These are phyloP conservation scores for Monoplex corrugatus DNA, from an alignment of 2,888 invertebrate species.

Conservation along the genomic window DNA sequence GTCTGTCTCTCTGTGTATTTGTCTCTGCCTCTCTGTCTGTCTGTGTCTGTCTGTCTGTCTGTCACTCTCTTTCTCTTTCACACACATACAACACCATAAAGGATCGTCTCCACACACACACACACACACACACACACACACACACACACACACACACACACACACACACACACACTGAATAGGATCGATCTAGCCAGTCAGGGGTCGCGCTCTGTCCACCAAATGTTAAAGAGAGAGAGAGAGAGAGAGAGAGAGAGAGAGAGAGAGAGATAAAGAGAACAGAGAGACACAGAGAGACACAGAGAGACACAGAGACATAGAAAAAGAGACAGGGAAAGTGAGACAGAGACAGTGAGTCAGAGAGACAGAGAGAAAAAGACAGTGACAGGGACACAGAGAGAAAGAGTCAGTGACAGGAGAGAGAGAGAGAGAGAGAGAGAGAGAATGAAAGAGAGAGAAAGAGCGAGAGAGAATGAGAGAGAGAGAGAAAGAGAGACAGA, in stretches of 20 bases:
- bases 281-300: neutral
- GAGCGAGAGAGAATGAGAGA: no score
- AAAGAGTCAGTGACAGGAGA: no score
- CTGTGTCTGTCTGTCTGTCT: neutral
- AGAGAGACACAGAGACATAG: neutral
- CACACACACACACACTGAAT: neutral
- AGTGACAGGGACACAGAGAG: no score
- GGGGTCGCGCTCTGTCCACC: no score
- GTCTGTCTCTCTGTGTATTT: neutral
- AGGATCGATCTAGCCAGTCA: no score
- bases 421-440: no score
- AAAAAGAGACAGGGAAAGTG: neutral
- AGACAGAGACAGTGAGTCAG: no score
- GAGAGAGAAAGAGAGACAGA: no score
- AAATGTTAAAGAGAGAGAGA: neutral
- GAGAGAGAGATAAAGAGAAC: neutral
- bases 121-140: conserved; percentile 1
- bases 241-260: neutral
- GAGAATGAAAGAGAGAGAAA: neutral
- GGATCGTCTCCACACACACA: neutral
- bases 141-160: neutral
- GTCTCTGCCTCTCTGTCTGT: neutral
- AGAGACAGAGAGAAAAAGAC: no score
- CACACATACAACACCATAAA: no score
- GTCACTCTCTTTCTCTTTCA: neutral